phyloP scores from a whole-genome alignment of 2,113 vertebrate genomes.

The Diphyllodes magnificus region DNA sequence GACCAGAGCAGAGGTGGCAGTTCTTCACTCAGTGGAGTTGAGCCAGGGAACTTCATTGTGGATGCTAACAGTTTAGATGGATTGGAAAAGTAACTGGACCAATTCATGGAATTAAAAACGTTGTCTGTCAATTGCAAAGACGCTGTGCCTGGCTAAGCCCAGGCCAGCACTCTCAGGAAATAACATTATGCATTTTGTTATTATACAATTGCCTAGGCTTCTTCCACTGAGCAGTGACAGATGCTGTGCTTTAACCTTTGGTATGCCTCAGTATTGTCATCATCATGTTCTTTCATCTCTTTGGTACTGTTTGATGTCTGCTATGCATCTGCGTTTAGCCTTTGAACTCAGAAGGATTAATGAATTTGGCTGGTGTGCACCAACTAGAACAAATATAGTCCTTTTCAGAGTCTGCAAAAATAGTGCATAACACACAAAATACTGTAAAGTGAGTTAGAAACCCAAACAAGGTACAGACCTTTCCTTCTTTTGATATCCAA shows the following conservation, averaged over 20 bases:
- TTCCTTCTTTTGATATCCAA: background rate
- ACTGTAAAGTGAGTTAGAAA: background rate
- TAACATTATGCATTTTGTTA: background rate
- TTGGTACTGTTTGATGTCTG: background rate
- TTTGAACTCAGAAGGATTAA: background rate
- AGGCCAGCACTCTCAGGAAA: background rate
- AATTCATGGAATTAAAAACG: background rate
- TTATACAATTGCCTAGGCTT: background rate
- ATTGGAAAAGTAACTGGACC: background rate
- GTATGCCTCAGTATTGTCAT: background rate
- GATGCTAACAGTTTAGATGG: background rate
- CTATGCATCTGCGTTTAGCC: background rate
- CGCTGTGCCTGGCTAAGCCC: background rate
- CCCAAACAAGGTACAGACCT: background rate
- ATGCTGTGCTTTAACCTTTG: background rate
- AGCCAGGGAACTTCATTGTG: background rate
- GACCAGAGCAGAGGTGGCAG: rapidly evolving
- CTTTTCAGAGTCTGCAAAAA: background rate
- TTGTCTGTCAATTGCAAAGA: background rate
- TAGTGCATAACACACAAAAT: background rate
- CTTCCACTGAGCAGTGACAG: background rate
- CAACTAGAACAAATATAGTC: background rate
- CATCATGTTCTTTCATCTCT: background rate
- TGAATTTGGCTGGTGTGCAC: background rate
- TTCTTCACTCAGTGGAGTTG: background rate